Base-by-base conservation (phyloP, 1,140 invertebrate species). In the Drosophila equinoxialis region DNA sequence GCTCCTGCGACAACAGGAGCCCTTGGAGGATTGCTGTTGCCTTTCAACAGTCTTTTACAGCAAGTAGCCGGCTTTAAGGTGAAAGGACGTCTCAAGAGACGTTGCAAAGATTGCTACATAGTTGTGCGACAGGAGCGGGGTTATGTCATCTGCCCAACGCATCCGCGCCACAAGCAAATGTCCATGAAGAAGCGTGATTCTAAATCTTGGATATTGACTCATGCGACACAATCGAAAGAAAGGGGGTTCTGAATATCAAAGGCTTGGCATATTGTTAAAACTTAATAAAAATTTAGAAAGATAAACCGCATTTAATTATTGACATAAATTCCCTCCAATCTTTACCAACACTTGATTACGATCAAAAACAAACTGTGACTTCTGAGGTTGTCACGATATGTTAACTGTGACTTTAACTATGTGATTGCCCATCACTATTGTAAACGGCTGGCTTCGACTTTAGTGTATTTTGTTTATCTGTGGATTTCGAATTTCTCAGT, bases 151-250 rank as follows among this genome's bases (percentile, higher is more conserved):
- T 97, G 97, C 81, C 94, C 94, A 76, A 95, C 94, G 20, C 94
- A 96, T 90, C 95, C 95, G 41, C 93, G 96, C 61, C 96, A 97
- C 80, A 97, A 97, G 81, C 96, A 97, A 93, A 95, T 95, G 94
- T 91, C 94, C 30, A 95, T 94, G 92, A 93, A 94, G 62, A 92
- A 93, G 57, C 93, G 94, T 71, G 94, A 94, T 39, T 93, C 93
- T 73, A 95, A 95, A 75, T 95, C 94, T 37, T 96, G 95, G 94
- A 95, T 96, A 68, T 90, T 97, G 48, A 95, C 96, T 4, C 94
- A 96, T 93, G 95, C 94, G 4, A 95, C 94, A 10, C 95, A 95
- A 90, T 93, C 93, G n/a, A 93, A 93, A 90, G 81, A 93, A 39
- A 93, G 95, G 64, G 94, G 93, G 5, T 96, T 60, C 17, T 87